Evolutionary conservation across 2,888 invertebrate species (phyloP).

Genomic region (Rotaria macrura): DNA sequence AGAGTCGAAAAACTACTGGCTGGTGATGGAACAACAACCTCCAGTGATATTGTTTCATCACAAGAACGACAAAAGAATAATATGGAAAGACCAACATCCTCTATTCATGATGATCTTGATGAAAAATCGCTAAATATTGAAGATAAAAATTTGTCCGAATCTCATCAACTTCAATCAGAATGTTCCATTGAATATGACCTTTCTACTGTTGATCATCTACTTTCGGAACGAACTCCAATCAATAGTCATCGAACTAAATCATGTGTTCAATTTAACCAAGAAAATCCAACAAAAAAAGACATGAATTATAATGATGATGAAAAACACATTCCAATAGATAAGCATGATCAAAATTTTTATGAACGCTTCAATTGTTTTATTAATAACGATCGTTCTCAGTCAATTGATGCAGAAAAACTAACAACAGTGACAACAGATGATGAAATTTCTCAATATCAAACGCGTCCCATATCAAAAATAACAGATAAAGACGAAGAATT

Average conservation of each 20-base stretch:
- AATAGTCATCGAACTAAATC: neutral
- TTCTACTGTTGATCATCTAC: neutral
- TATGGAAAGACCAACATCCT: neutral
- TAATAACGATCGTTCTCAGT: neutral
- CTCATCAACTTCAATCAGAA: neutral
- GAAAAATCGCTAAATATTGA: neutral
- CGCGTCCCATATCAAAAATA: neutral
- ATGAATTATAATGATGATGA: neutral
- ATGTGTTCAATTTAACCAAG: neutral
- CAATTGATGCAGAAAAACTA: neutral
- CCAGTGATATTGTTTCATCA: neutral
- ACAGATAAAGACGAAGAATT: neutral
- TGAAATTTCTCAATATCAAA: neutral
- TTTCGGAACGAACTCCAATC: neutral
- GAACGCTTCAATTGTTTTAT: neutral
- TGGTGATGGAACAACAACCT: neutral
- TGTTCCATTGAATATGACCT: neutral
- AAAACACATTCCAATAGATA: neutral
- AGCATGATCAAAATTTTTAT: neutral
- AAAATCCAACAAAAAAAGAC: neutral
- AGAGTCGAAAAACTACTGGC: conserved; percentile 10
- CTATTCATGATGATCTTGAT: neutral
- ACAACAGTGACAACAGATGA: neutral
- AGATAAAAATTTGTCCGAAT: neutral
- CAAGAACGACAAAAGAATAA: neutral